Conservation (phyloP, 2,888 invertebrate species). For the Stegana nigrithorax region DNA sequence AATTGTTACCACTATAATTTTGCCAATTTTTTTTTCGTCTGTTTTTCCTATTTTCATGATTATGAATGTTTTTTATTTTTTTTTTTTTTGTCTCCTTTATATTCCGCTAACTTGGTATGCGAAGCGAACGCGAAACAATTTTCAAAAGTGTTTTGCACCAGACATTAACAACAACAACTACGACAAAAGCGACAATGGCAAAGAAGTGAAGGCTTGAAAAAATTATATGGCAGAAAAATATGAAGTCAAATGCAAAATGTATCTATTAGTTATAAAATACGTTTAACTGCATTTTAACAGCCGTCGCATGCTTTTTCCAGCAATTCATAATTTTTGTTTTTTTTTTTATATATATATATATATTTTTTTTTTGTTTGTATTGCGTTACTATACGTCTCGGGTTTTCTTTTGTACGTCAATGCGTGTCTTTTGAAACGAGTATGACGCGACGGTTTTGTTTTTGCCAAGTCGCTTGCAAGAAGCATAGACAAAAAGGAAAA, state of each 20-base stretch:
- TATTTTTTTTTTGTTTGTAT: not conserved
- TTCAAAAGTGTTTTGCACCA: slow-evolving; percentile 11
- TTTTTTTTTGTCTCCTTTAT: not conserved
- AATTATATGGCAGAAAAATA: not conserved
- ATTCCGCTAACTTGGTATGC: slow-evolving; percentile 1
- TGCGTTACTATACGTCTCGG: no score
- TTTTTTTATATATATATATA: slow-evolving; percentile 2
- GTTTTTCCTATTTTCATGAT: not conserved
- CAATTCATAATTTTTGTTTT: no score
- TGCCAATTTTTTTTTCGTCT: not conserved
- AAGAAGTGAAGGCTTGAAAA: not conserved
- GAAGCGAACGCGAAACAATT: slow-evolving; percentile 31
- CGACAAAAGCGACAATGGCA: no score
- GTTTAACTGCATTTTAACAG: slow-evolving; percentile 48
- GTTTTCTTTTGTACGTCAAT: no score
- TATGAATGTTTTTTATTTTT: not conserved
- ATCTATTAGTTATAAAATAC: slow-evolving; percentile 48
- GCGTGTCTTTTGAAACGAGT: no score
- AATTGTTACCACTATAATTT: no score
- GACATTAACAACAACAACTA: no score
- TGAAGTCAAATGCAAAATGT: slow-evolving; percentile 30
- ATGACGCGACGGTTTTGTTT: no score
- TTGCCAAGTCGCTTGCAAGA: no score
- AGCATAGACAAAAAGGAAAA: not conserved
- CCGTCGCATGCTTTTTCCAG: no score